Evolutionary conservation across 2,113 vertebrate species (phyloP).

Genomic region (Arothron firmamentum): DNA sequence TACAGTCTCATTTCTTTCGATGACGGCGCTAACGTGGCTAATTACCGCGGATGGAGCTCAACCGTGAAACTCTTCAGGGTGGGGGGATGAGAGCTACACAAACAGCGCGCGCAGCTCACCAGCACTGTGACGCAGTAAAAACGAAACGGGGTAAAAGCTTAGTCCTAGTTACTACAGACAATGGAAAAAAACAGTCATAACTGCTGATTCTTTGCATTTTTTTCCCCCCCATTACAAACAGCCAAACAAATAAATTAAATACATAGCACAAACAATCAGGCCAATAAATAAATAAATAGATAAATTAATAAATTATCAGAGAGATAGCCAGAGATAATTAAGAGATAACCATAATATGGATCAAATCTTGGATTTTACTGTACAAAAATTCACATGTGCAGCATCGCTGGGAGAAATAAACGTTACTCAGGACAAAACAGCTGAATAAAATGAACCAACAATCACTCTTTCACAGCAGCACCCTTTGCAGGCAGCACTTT

Average conservation of each 20-base stretch:
- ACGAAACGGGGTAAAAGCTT: too few species aligned
- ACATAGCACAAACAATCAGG: too few species aligned
- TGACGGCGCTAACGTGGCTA: too few species aligned
- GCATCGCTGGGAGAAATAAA: conserved; percentile 56
- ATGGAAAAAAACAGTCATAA: too few species aligned
- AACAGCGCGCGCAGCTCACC: not conserved
- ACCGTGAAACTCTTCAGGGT: too few species aligned
- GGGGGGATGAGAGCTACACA: too few species aligned
- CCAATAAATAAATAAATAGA: too few species aligned
- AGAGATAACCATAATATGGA: not conserved
- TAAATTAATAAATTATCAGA: conserved; percentile 16
- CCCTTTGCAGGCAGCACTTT: conserved; percentile 31
- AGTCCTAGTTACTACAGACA: too few species aligned
- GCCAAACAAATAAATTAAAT: too few species aligned
- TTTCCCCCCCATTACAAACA: too few species aligned
- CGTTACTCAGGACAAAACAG: conserved; percentile 66
- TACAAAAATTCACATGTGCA: conserved; percentile 53
- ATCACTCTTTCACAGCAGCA: conserved; percentile 55
- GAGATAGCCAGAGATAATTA: conserved; percentile 56
- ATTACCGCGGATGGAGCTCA: too few species aligned
- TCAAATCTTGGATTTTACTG: not conserved
- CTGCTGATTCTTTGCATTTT: too few species aligned
- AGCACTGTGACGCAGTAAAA: not conserved
- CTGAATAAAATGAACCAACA: conserved; percentile 70
- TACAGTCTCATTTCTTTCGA: not conserved